Evolutionary conservation across 1,140 invertebrate species (phyloP), one percentile per base, ranked within the genome.

Genomic region (Parasteatoda tepidariorum): DNA sequence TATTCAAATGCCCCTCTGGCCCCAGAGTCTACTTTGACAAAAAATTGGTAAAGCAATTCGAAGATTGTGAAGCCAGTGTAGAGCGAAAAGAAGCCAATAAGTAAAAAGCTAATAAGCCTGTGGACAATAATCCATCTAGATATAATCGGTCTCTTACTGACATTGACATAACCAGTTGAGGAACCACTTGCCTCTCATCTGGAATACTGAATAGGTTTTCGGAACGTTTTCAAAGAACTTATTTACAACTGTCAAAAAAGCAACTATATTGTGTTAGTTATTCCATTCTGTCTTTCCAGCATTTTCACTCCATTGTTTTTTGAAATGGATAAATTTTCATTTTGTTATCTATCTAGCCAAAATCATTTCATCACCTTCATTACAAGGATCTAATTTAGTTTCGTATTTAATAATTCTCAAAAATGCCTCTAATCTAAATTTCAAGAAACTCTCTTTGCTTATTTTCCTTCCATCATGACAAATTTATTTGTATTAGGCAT

Each of bases 111-210:
- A 79, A 67, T 66, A 62, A 79, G 75, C 38, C 68, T 28, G 68
- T 74, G 78, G 81, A 83, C 81, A 74, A 73, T 83, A 73, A 83
- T 83, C 81, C 66, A 83, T 83, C 81, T 83, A 73, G 81, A 83
- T 83, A 74, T 83, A 83, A 83, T 83, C 81, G 73, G 64, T 30
- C 78, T 70, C 33, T 71, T 82, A 82, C 78, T 62, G 71, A 66
- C 66, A 67, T 24, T 83, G 81, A 83, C 78, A 71, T 67, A 71
- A 82, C 78, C 78, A 82, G 78, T 82, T 71, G 67, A 26, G 55
- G 28, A 30, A 33, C 31, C 62, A 57, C 64, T 64, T 41, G 41
- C 41, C n/a, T n/a, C n/a, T n/a, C n/a, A n/a, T n/a, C n/a, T 34
- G 24, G 81, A 83, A 83, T 83, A 73, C 62, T 33, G 68, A 82